Evolutionary conservation across 1,140 invertebrate genomes (phyloP).

Genomic region (Atopsyche davidsoni): DNA sequence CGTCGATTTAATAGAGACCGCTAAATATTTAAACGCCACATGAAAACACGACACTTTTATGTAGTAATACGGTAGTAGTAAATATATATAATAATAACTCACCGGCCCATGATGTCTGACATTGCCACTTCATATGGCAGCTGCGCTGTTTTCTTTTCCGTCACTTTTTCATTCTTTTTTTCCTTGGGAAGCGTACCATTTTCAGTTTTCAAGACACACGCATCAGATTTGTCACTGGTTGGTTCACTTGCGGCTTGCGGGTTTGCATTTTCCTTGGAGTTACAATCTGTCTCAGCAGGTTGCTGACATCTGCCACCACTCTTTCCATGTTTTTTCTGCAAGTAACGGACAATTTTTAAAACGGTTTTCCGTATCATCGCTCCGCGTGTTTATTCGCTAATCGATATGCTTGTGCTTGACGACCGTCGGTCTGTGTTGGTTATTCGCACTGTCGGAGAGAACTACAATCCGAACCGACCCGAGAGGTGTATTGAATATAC

Average conservation of each 20-base stretch:
- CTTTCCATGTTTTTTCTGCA: conserved; percentile 41
- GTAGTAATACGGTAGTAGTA: background rate
- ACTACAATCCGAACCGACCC: background rate
- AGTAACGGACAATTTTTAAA: conserved; percentile 25
- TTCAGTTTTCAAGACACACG: background rate
- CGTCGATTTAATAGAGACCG: conserved; percentile 2
- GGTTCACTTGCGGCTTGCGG: conserved; percentile 15
- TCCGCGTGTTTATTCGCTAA: background rate
- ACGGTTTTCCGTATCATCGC: conserved; percentile 21
- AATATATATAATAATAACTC: conserved; percentile 11
- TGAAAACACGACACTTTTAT: background rate
- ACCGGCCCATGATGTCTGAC: conserved; percentile 50
- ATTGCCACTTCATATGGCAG: conserved; percentile 45
- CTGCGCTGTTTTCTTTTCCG: conserved; percentile 22
- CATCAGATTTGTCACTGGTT: conserved; percentile 20
- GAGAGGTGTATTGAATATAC: background rate
- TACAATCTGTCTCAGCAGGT: conserved; percentile 3
- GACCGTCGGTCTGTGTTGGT: background rate
- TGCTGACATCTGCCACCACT: conserved; percentile 32
- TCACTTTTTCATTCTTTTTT: conserved; percentile 11
- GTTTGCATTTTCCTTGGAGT: conserved; percentile 39
- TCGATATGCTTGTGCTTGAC: background rate
- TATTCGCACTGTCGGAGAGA: background rate
- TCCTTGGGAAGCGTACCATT: background rate
- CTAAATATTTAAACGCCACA: conserved; percentile 3